Evolutionary conservation across 2,888 invertebrate species (phyloP).

Genomic region (Gymnoscelis rufifasciata): DNA sequence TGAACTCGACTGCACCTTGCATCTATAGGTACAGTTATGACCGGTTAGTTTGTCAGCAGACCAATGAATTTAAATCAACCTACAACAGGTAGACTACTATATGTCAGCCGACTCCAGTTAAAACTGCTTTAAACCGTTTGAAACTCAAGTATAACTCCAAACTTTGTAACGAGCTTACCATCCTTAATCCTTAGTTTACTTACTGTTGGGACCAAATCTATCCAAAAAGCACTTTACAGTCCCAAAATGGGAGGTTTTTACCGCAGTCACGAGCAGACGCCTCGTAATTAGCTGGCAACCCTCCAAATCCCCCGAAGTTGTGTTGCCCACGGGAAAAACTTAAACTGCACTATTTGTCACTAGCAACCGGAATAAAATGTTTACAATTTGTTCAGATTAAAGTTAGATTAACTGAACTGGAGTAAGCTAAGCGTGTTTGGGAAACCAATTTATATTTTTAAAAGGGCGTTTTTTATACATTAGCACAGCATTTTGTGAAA

Average conservation of each 20-base stretch:
- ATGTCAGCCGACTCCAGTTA: too few relatives aligned
- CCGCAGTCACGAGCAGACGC: conserved; percentile 19
- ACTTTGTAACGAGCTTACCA: neutral
- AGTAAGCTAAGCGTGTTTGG: conserved; percentile 3
- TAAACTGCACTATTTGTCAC: conserved; percentile 26
- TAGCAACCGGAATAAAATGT: conserved; percentile 16
- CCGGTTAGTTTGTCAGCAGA: too few relatives aligned
- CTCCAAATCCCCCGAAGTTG: conserved; percentile 26
- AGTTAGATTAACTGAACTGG: conserved; percentile 7
- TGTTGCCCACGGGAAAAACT: conserved; percentile 29
- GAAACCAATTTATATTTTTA: neutral
- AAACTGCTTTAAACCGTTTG: too few relatives aligned
- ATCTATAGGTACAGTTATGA: too few relatives aligned
- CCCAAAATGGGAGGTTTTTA: conserved; percentile 16
- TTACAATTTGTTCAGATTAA: conserved; percentile 22
- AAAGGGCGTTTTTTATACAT: too few relatives aligned
- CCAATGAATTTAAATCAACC: too few relatives aligned
- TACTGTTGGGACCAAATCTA: conserved; percentile 9
- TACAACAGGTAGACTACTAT: too few relatives aligned
- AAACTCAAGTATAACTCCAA: neutral
- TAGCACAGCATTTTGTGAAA: too few relatives aligned
- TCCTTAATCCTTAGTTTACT: conserved; percentile 6
- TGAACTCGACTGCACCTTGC: too few relatives aligned
- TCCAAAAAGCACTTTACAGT: conserved; percentile 13
- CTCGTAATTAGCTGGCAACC: conserved; percentile 35